Evolutionary conservation across 2,888 invertebrate genomes (phyloP).

Genomic region (Dermolepida albohirtum): DNA sequence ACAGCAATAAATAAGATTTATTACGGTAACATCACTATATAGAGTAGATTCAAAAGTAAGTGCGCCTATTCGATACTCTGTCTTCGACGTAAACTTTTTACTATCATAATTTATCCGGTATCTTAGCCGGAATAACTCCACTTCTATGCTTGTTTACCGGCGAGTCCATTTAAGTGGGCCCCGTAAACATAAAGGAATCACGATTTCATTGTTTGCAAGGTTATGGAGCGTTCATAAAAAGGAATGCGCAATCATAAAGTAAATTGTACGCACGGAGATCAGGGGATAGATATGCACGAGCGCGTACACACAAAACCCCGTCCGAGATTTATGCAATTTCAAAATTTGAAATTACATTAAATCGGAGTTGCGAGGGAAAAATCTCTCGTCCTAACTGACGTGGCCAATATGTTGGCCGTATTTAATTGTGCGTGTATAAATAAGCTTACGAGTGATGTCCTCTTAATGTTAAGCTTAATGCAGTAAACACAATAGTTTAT

Average conservation of each 20-base stretch:
- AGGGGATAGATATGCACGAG: constrained; percentile 50
- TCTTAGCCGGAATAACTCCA: too few species aligned
- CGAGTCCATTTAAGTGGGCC: constrained; percentile 46
- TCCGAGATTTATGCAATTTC: constrained; percentile 7
- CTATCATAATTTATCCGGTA: too few species aligned
- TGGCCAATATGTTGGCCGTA: too few species aligned
- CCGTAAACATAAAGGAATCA: constrained; percentile 50
- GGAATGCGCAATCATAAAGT: constrained; percentile 51
- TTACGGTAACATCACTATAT: too few species aligned
- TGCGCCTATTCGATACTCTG: too few species aligned
- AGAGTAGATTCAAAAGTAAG: too few species aligned
- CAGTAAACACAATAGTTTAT: too few species aligned
- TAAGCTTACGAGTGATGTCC: too few species aligned
- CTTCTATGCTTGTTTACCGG: constrained; percentile 5
- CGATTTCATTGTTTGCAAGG: constrained; percentile 52
- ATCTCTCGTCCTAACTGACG: constrained; percentile 2
- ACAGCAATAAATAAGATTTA: too few species aligned
- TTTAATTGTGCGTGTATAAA: background rate
- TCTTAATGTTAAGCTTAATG: too few species aligned
- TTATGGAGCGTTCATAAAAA: constrained; percentile 48
- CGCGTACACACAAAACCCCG: constrained; percentile 41
- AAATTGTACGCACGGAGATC: constrained; percentile 52
- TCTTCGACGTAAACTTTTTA: too few species aligned
- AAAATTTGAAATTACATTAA: constrained; percentile 1
- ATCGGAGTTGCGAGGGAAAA: background rate